Base-by-base conservation (phyloP, 2,797 vertebrate genomes). In the Mionectes olivaceus region DNA sequence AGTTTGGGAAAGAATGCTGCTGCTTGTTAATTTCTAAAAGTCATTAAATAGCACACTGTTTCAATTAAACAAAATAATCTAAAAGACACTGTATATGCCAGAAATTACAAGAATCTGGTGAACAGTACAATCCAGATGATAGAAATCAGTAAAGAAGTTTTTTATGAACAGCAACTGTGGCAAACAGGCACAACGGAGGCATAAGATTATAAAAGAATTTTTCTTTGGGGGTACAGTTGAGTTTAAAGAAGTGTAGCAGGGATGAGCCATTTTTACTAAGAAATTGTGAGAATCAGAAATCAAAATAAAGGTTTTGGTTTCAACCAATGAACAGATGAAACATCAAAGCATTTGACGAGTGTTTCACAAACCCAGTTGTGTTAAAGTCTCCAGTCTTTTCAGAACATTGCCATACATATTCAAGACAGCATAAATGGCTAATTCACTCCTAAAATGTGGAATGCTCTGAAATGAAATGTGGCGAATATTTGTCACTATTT, bases 31-130 rank as follows among this genome's bases (percentile, higher is more conserved):
- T 81, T 75, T 94, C 65, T 86, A 65, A 43, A 80, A 91, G 41
- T 44, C n/a, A 81, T 75, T 71, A 95, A 69, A 81, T 12, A 93
- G 43, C 10, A 87, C 46, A 44, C 90, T 86, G 75, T 88, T 93
- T 95, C 89, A 83, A 93, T 94, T 91, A 68, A 91, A 87, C 10
- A 60, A 86, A 81, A 41, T 57, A 83, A 41, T 85, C 19, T 77
- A 91, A 81, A 19, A 65, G 28, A 35, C 46, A 86, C 33, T 88
- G 69, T 46, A 89, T 53, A 85, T 71, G 41, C 17, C 50, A 90
- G 74, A 89, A 89, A 63, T 84, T 5, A 64, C 0, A 0, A 83
- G 46, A 83, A 71, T 75, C 41, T 86, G 73, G 57, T 83, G 46
- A 94, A 91, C 6, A 87, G 83, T 32, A 85, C 11, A 89, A 78